Evolutionary conservation across 1,140 invertebrate genomes (phyloP), one percentile per base, ranked within the genome.

Genomic region (Listronotus oregonensis): DNA sequence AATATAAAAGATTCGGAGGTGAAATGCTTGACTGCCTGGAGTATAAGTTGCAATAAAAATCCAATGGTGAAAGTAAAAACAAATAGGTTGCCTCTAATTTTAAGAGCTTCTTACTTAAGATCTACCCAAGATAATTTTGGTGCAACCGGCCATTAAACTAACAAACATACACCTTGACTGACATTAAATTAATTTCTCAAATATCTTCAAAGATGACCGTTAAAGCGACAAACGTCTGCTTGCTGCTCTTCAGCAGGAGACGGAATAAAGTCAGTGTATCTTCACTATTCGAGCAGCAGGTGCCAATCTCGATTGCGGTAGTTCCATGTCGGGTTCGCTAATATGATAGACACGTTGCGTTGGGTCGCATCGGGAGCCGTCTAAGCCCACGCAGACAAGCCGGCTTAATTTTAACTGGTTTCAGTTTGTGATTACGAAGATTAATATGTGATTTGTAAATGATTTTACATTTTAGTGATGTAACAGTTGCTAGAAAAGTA

Each of bases 201-300:
- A 40, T 40, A 40, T 14, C 10, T 12, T 40, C 10, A 14, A 40
- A 14, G 7, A 8, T 0, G 11, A 15, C 42, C 11, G 42, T 44
- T n/a, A 44, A 44, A 14, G n/a, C 42, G 42, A 27, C 18, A 54
- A 32, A 9, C 34, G 34, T 8, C 34, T 37, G 34, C 34, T 27
- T 4, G 34, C 34, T 8, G 11, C 18, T 54, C 51, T 54, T 54
- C 51, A 40, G 51, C 14, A 54, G 51, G 14, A 54, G 31, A 32
- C 49, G 12, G 49, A 51, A 54, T n/a, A 40, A 54, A 37, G 51
- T 39, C 51, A 54, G 51, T 54, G 51, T 27, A 34, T 27, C 15
- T 32, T 54, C 51, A 32, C 34, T 40, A 9, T 37, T 54, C 34
- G 15, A 54, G 14, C 34, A 34, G 51, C 51, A 39, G 51, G 51